These are phyloP conservation scores for Xestia ashworthii DNA, from an alignment of 2,888 invertebrate species.

Conservation along the genomic window DNA sequence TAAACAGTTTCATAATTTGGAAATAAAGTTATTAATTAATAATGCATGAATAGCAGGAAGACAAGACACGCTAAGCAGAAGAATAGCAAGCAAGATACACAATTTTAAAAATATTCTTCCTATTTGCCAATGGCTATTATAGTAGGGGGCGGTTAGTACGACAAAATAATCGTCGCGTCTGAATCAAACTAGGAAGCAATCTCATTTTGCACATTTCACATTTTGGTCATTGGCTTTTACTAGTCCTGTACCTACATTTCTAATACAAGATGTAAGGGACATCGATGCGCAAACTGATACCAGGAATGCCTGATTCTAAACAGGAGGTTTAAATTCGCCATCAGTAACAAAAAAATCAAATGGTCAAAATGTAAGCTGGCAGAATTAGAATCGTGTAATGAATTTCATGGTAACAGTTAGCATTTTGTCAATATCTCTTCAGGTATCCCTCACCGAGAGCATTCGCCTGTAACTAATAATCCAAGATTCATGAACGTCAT, in stretches of 20 bases:
- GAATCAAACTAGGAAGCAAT: not conserved
- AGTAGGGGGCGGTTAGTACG: not conserved
- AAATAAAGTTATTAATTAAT: not conserved
- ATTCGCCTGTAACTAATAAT: not conserved
- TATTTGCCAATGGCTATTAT: not conserved
- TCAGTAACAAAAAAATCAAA: not conserved
- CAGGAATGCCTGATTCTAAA: not conserved
- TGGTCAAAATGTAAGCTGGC: not conserved
- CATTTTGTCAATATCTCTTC: not conserved
- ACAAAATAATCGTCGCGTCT: not conserved
- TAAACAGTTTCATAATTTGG: not conserved
- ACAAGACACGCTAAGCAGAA: not conserved
- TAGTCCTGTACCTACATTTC: not conserved
- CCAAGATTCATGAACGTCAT: too few relatives aligned
- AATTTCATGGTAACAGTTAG: not conserved
- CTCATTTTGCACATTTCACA: not conserved
- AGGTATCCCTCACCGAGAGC: not conserved
- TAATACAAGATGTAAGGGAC: not conserved
- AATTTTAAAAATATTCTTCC: not conserved
- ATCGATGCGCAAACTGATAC: not conserved
- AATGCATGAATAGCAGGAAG: not conserved
- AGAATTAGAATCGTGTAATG: not conserved
- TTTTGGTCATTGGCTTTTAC: not conserved
- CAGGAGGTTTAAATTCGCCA: not conserved
- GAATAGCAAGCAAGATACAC: constrained; percentile 4